Percentiles rank a stretch among this genome's conserved stretches.
Evolutionary conservation across 2,888 invertebrate genomes (phyloP).

Genomic region (Drosophila mimica): DNA sequence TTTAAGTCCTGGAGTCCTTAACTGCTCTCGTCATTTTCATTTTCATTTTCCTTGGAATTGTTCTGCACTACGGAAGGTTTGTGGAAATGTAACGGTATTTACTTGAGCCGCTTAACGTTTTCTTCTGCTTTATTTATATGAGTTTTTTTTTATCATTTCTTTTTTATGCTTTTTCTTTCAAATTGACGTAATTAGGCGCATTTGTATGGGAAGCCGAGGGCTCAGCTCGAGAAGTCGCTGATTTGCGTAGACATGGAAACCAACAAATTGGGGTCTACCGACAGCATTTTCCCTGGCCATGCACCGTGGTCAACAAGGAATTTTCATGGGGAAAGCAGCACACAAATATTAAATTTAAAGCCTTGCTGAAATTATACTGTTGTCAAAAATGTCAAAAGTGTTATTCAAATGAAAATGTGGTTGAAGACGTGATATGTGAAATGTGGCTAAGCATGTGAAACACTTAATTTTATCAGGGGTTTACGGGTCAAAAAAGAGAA

Average conservation of each 20-base stretch:
- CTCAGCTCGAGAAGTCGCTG: slow-evolving; percentile 30
- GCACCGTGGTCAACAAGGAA: neutral
- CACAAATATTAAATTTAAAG: slow-evolving; percentile 9
- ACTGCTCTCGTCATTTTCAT: slow-evolving; percentile 33
- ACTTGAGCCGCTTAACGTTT: slow-evolving; percentile 54
- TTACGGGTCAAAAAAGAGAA: neutral
- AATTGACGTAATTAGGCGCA: slow-evolving; percentile 69
- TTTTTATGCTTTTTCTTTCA: slow-evolving; percentile 39
- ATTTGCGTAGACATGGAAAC: slow-evolving; percentile 36
- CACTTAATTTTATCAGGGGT: neutral
- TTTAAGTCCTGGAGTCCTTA: slow-evolving; percentile 25
- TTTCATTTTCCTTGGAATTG: slow-evolving; percentile 44
- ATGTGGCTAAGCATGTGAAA: neutral
- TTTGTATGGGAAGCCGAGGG: slow-evolving; percentile 54
- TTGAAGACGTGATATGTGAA: neutral
- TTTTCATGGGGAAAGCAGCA: neutral
- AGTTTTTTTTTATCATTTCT: neutral
- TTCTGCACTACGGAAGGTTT: slow-evolving; percentile 41
- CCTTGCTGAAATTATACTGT: neutral
- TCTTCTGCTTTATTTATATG: slow-evolving; percentile 19
- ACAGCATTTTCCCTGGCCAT: neutral
- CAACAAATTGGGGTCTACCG: slow-evolving; percentile 8
- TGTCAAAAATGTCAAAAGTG: neutral
- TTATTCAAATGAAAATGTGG: neutral
- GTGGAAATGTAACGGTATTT: slow-evolving; percentile 41